Evolutionary conservation across 2,113 vertebrate species (phyloP), one percentile per base, ranked within the genome.

Genomic region (Clupea harengus): DNA sequence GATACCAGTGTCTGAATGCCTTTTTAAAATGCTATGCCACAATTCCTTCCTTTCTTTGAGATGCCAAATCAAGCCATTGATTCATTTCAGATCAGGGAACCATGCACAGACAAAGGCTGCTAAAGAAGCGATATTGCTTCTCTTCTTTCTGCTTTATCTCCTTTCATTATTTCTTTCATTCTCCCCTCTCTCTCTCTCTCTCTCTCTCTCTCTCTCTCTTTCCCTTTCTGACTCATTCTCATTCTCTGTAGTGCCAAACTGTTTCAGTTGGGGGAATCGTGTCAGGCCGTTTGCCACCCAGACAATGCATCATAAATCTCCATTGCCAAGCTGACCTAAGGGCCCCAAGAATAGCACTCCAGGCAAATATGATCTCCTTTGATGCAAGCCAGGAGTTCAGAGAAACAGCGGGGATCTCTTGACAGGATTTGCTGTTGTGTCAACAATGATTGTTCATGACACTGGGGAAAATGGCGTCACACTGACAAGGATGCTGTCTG

Each of bases 331-430:
- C 60, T 64, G 60, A 64, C 60, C 60, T 10, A 25, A 9, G n/a
- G 60, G 60, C 22, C n/a, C 6, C 9, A 9, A 25, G 60, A 64
- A 9, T 0, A 64, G 60, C 60, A 60, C 54, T 60, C 4, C 3
- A 60, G 54, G 64, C n/a, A 10, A 67, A 28, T 22, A 64, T 22
- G 60, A 39, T 45, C n/a, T 85, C 89, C 90, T 89, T 87, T 85
- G 82, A 89, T 28, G 64, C 64, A 60, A 52, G 39, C 39, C 39
- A 67, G 64, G n/a, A 67, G 22, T 28, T 28, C n/a, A 28, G 64
- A 28, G 8, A 67, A 28, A 67, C 7, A 10, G 82, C 85, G 54
- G 57, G 82, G 87, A 13, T 67, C 32, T 45, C 44, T 84, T 39
- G 54, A 72, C 20, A n/a, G 50, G 45, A 25, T 67, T 84, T 52